Evolutionary conservation across 2,113 vertebrate species (phyloP), one percentile per base, ranked within the genome.

Genomic region (Galbula dea): DNA sequence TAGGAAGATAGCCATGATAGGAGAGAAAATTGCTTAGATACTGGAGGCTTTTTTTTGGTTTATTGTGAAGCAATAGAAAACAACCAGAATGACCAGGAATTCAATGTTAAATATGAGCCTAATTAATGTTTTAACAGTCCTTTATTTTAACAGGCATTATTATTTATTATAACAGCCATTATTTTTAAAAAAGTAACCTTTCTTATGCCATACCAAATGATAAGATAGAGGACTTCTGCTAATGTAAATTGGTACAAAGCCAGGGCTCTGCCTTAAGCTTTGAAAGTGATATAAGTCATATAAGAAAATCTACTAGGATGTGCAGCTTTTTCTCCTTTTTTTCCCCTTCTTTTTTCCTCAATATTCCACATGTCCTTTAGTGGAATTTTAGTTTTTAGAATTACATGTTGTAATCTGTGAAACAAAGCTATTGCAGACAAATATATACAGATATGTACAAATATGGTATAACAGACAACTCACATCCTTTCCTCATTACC

Each of bases 221-320:
- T n/a, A 79, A 71, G 32, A 63, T 0, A 4, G 15, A 23, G 11
- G 55, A 45, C 52, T 88, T 67, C 12, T 69, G 10, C 41, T 75
- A 20, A 37, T 48, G 17, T 71, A 29, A 67, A 57, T 45, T 36
- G 20, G 7, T 57, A 23, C 15, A 52, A 83, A 80, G 20, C 7
- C 63, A 45, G 13, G 24, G 9, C 10, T 73, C 23, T 51, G 15
- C 26, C 30, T 45, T 74, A 73, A 54, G 7, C 62, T 69, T 30
- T 52, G 46, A 27, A 71, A 57, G 7, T n/a, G 3, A 19, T 58
- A 5, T 11, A 7, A 58, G 8, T 26, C 0, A 0, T 43, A 36
- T 41, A 45, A 71, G 30, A 84, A 76, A 79, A 89, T 46, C 29
- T 41, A 22, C 6, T 49, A 21, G 14, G 17, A 54, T 46, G 21